Evolutionary conservation across 1,140 invertebrate species (phyloP), one percentile per base, ranked within the genome.

Genomic region (Caenorhabditis tropicalis): DNA sequence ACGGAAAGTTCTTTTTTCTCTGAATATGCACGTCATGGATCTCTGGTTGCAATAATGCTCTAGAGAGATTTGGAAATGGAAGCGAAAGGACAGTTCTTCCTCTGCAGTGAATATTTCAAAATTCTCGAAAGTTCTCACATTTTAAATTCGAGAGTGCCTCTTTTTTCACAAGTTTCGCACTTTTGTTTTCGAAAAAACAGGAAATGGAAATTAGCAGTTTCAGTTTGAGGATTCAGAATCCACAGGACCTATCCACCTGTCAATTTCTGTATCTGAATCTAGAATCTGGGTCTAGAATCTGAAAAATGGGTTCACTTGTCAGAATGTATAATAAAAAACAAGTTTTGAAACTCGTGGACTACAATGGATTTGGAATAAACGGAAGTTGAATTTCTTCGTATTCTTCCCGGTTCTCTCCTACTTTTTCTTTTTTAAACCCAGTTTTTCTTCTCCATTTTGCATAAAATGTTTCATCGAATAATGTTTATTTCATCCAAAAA

Each of bases 341-440:
- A 19, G 36, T 65, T 56, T n/a, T 24, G 29, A 56, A 56, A 56
- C 19, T 56, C 10, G 31, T 15, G 29, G 7, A 10, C 58, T 12
- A 74, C 65, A 74, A 74, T 74, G 21, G 65, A 27, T 74, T 74
- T 43, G 65, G 43, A 74, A 43, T 27, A 74, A 24, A 33, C 36
- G 36, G 15, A 74, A 74, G 16, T 74, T 6, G 4, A 74, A 43
- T 74, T 74, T 74, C 65, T 21, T n/a, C 33, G n/a, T 21, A 43
- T 46, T 15, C n/a, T 36, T 36, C 58, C 58, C 5, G 58, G 7
- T 24, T 24, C 12, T n/a, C 9, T 15, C 36, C 1, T 43, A 36
- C 58, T 65, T 36, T 65, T 65, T 16, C 58, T 65, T 33, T n/a
- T 15, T 36, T n/a, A 19, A 33, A 15, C 31, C 2, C 31, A 9